A percentile compares a stretch with the other conserved stretches of the same genome.
Evolutionary conservation across 1,140 invertebrate genomes (phyloP).

Genomic region (Dryas iulia): DNA sequence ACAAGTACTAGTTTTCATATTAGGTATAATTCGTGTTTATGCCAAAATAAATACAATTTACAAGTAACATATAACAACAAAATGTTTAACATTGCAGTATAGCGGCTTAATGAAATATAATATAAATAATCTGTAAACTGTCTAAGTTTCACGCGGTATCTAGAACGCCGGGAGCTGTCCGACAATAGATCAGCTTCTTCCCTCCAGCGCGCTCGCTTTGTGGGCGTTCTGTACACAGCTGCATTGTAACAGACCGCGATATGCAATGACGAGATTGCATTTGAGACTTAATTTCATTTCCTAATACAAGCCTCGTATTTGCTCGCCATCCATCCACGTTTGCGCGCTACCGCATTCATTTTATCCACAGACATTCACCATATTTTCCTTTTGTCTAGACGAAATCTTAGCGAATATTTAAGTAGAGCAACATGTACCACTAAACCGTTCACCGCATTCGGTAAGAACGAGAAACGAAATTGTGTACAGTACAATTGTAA

Average conservation of each 20-base stretch:
- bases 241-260: conserved; percentile 37
- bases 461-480: conserved; percentile 11
- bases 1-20: no score
- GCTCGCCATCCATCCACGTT: conserved; percentile 68
- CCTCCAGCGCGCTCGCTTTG: conserved; percentile 37
- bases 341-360: conserved; percentile 68
- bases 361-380: conserved; percentile 58
- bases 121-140: conserved; percentile 37
- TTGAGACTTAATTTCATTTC: conserved; percentile 76
- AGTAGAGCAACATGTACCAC: conserved; percentile 39
- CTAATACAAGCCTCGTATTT: conserved; percentile 71
- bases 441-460: conserved; percentile 20
- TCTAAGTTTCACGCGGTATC: conserved; percentile 39
- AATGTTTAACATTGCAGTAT: no score
- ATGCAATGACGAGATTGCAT: conserved; percentile 67
- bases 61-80: no score
- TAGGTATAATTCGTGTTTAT: no score
- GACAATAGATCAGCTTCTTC: conserved; percentile 40
- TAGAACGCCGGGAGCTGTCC: conserved; percentile 39
- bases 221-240: conserved; percentile 28
- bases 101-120: conserved; percentile 27
- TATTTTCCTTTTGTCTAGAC: conserved; percentile 80
- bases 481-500: conserved; percentile 33
- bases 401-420: conserved; percentile 77
- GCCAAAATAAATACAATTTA: no score